Percentiles rank a stretch among this genome's conserved stretches.
Evolutionary conservation across 2,797 vertebrate genomes (phyloP).

Genomic region (Parauchenoglanis punctatus): DNA sequence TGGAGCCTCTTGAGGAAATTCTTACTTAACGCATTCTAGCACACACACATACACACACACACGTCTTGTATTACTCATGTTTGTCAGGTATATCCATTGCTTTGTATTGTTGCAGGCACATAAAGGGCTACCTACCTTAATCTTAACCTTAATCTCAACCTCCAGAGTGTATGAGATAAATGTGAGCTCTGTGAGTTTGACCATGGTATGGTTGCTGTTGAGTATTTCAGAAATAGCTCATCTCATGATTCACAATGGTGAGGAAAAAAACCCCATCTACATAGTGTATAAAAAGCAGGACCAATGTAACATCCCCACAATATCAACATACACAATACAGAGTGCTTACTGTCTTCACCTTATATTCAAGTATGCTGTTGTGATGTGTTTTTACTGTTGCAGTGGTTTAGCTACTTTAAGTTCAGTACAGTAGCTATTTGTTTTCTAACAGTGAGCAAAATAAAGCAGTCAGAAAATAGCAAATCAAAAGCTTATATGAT

Average conservation of each 20-base stretch:
- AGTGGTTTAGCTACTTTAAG: neutral
- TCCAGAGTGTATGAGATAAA: neutral
- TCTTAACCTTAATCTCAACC: neutral
- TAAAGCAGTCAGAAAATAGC: neutral
- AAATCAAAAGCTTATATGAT: neutral
- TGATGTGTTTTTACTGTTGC: neutral
- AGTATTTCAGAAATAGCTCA: neutral
- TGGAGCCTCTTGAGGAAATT: constrained; percentile 70
- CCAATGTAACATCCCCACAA: neutral
- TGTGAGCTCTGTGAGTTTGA: neutral
- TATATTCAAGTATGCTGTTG: neutral
- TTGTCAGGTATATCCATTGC: neutral
- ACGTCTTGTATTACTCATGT: neutral
- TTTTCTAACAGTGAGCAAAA: neutral
- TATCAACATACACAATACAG: neutral
- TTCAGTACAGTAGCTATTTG: neutral
- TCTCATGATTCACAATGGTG: neutral
- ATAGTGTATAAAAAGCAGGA: neutral
- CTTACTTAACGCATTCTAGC: constrained; percentile 60
- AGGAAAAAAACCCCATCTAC: neutral
- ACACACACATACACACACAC: constrained; percentile 18
- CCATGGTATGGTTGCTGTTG: neutral
- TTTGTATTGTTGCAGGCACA: neutral
- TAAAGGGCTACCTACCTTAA: neutral
- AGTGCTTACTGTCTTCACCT: neutral